Percentiles rank a stretch among this genome's conserved stretches.
These are phyloP conservation scores for Arizona elegans DNA, from an alignment of 2,113 vertebrate species.

Conservation along the genomic window DNA sequence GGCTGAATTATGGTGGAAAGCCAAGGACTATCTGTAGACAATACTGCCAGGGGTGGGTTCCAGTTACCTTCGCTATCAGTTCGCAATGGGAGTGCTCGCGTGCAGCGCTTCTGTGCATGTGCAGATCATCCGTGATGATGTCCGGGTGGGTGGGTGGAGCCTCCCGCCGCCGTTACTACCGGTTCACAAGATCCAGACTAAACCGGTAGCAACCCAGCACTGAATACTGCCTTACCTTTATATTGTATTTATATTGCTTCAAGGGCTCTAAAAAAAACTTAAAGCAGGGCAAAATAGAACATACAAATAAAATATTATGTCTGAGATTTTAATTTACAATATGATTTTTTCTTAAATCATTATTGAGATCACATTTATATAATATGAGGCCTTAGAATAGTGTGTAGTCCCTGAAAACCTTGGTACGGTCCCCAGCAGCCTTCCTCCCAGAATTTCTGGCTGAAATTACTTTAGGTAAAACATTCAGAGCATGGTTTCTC, in stretches of 20 bases:
- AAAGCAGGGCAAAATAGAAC: neutral
- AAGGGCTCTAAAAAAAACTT: too few relatives aligned
- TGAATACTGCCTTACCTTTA: neutral
- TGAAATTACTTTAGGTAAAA: neutral
- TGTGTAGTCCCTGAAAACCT: neutral
- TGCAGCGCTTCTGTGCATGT: too few relatives aligned
- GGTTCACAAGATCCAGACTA: too few relatives aligned
- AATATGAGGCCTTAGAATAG: neutral
- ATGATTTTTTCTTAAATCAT: neutral
- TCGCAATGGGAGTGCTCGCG: too few relatives aligned
- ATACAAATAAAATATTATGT: neutral
- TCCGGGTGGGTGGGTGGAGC: too few relatives aligned
- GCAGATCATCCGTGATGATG: too few relatives aligned
- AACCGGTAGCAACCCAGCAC: too few relatives aligned
- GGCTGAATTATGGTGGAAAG: neutral
- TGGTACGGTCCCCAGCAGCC: neutral
- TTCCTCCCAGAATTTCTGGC: neutral
- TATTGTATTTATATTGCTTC: neutral
- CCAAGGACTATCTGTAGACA: neutral
- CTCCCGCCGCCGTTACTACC: too few relatives aligned
- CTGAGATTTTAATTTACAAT: neutral
- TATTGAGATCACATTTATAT: neutral
- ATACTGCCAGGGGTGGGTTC: too few relatives aligned
- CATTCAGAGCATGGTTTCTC: neutral
- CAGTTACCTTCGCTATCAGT: too few relatives aligned